Base-by-base conservation (phyloP, 2,888 invertebrate genomes). In the Pachycephus smyrnensis region DNA sequence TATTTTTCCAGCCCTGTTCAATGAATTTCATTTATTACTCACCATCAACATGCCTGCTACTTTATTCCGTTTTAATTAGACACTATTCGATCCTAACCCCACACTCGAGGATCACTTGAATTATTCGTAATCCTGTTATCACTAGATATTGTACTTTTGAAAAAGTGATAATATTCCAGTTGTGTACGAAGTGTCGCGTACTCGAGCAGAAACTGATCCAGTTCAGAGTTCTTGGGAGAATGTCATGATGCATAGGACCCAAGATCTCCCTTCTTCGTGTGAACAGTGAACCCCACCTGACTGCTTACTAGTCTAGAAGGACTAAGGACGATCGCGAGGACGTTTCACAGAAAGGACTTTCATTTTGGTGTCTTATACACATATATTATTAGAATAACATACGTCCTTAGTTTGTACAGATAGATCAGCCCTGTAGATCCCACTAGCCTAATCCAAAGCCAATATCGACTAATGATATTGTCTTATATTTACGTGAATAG, bases 221-320 rank as follows among this genome's bases (percentile, higher is more conserved):
- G 87, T 87, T 88, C 85, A 84, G 82, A 85, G 80, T 83, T 84
- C 86, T 86, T 83, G 85, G 84, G 90, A 86, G 90, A 90, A 89
- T 88, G 90, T 88, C 86, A 83, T 83, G 86, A 85, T 83, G 82
- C 83, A 75, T 80, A 77, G 79, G 76, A 33, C 68, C 80, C 81
- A 83, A 81, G 85, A 84, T 84, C 86, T 84, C 85, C 82, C 86
- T 33, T 74, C 74, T 71, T 35, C 55, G 55, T 55, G 55, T 55
- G 71, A 71, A 37, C 35, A 35, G 69, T 40, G 71, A 40, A 79
- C 78, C 78, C 78, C 78, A 79, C 78, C 75, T 76, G 78, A 36
- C 37, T 76, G 73, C 71, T 32, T 12, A 33, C 55, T 55, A 55
- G 37, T 30, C 32, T 30, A 32, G 36, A 36, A 73, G 35, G 33